A percentile compares a stretch with the other conserved stretches of the same genome.
phyloP scores from a whole-genome alignment of 2,888 invertebrate genomes.

The Mimumesa dahlbomi region DNA sequence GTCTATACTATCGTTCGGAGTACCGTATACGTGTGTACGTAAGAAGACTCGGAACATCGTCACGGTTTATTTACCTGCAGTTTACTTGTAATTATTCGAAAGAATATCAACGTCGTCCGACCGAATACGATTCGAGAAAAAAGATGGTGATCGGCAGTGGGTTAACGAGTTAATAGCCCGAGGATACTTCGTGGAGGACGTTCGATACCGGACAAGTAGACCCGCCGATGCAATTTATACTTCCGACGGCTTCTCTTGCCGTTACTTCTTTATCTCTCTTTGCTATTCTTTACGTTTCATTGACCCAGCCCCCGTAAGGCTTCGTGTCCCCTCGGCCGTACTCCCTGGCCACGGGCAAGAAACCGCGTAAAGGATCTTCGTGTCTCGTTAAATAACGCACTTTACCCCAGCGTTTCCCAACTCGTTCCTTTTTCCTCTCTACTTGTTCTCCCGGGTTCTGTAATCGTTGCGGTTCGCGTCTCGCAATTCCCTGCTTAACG shows the following conservation, averaged over 20 bases:
- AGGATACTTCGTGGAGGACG: slow-evolving; percentile 13
- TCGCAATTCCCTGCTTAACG: too few species aligned
- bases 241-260: slow-evolving; percentile 16
- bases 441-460: too few species aligned
- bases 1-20: too few species aligned
- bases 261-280: slow-evolving; percentile 29
- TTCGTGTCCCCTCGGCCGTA: slow-evolving; percentile 53
- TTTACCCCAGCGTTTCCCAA: too few species aligned
- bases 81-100: too few species aligned
- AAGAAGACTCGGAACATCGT: too few species aligned
- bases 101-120: not conserved
- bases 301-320: slow-evolving; percentile 60
- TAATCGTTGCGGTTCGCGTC: too few species aligned
- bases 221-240: slow-evolving; percentile 5
- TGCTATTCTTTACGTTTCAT: slow-evolving; percentile 56
- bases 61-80: too few species aligned
- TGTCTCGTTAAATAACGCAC: not conserved
- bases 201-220: slow-evolving; percentile 34
- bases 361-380: not conserved
- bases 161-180: slow-evolving; percentile 8
- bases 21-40: too few species aligned
- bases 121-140: not conserved
- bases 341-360: not conserved
- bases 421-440: too few species aligned
- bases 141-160: slow-evolving; percentile 13